Evolutionary conservation across 2,797 vertebrate genomes (phyloP).

Genomic region (Pelochelys cantorii): DNA sequence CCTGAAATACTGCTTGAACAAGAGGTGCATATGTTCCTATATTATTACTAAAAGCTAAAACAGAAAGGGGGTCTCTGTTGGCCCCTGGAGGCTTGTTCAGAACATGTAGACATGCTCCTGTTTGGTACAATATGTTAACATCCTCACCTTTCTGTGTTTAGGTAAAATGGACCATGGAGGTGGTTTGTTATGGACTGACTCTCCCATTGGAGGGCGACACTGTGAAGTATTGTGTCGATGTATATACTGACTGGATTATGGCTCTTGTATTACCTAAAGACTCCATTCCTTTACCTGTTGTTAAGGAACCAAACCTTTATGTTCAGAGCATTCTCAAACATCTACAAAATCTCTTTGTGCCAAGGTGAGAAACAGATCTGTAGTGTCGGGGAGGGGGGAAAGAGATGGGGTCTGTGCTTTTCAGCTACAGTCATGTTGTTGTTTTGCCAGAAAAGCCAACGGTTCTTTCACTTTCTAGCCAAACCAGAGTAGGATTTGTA

Average conservation of each 20-base stretch:
- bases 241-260: conserved; percentile 97
- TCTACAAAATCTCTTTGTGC: conserved; percentile 92
- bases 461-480: neutral
- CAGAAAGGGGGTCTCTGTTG: neutral
- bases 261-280: conserved; percentile 89
- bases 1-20: neutral
- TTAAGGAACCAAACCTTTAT: conserved; percentile 93
- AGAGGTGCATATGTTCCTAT: neutral
- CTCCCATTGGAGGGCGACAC: conserved; percentile 93
- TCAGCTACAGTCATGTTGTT: neutral
- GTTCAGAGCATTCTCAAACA: conserved; percentile 93
- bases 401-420: accelerated
- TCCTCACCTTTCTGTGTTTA: conserved; percentile 70
- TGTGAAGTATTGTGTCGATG: conserved; percentile 93
- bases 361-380: conserved; percentile 84
- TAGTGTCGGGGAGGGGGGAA: neutral
- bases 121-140: conserved; percentile 11
- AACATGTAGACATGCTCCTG: neutral
- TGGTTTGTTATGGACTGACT: conserved; percentile 92
- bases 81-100: neutral
- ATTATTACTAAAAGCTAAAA: neutral
- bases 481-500: neutral
- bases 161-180: conserved; percentile 99
- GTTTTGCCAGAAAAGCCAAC: neutral
- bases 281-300: conserved; percentile 91